These are phyloP conservation scores for Cantharis rufa DNA, from an alignment of 2,888 invertebrate species.

Conservation along the genomic window DNA sequence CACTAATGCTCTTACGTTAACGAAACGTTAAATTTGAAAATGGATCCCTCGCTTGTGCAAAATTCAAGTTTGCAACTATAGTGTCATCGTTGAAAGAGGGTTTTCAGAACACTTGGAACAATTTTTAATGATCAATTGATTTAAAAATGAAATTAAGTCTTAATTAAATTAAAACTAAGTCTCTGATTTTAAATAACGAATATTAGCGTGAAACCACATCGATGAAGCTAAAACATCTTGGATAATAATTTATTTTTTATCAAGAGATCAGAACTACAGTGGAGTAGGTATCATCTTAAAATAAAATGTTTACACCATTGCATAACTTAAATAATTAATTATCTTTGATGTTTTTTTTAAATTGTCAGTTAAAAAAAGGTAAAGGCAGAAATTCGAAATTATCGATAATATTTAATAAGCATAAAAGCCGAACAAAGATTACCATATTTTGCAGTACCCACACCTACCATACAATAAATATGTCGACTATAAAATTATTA, in stretches of 20 bases:
- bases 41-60: too few relatives aligned
- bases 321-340: background rate
- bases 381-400: background rate
- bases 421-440: background rate
- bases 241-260: background rate
- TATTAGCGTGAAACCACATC: too few relatives aligned
- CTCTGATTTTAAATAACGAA: too few relatives aligned
- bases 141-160: too few relatives aligned
- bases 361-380: background rate
- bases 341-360: background rate
- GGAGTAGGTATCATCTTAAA: background rate
- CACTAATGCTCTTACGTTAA: too few relatives aligned
- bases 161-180: too few relatives aligned
- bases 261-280: background rate
- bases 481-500: background rate
- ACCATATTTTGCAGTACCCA: background rate
- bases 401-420: background rate
- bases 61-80: too few relatives aligned
- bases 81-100: too few relatives aligned
- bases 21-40: too few relatives aligned
- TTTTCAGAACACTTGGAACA: too few relatives aligned
- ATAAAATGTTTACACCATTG: background rate
- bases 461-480: too few relatives aligned
- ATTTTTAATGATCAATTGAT: too few relatives aligned
- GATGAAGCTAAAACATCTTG: background rate